Conservation (phyloP, 1,140 invertebrate genomes). For the Polypedilum vanderplanki region DNA sequence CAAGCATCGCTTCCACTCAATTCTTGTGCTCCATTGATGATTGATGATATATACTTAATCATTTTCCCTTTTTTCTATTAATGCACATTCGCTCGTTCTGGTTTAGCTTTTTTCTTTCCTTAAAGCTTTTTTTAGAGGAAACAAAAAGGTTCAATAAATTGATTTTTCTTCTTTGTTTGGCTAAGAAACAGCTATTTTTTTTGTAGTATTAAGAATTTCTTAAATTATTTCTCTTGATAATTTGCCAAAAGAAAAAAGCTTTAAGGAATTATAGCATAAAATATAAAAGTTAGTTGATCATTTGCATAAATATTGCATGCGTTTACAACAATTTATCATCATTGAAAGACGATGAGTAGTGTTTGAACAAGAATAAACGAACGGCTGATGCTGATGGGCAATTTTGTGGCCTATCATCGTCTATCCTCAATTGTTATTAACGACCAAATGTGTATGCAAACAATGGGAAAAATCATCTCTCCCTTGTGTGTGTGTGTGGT, state of each 20-base stretch:
- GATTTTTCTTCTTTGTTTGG: not conserved
- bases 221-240: not conserved
- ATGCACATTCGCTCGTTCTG: not conserved
- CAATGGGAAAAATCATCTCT: constrained; percentile 17
- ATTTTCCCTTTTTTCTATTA: constrained; percentile 13
- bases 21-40: not conserved
- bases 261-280: not conserved
- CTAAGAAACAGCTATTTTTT: not conserved
- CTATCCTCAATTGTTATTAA: not conserved
- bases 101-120: not conserved
- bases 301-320: not conserved
- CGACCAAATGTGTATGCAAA: constrained; percentile 1
- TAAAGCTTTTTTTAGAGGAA: not conserved
- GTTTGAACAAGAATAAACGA: not conserved
- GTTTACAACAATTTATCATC: constrained; percentile 8
- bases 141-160: not conserved
- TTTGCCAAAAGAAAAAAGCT: no score
- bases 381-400: constrained; percentile 8
- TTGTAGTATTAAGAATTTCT: not conserved
- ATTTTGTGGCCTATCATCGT: constrained; percentile 16
- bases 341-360: not conserved
- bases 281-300: not conserved
- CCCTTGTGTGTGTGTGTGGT: not conserved
- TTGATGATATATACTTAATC: not conserved
- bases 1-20: not conserved